Percentiles rank a stretch among this genome's conserved stretches.
These are phyloP conservation scores for Chiridota heheva DNA, from an alignment of 35 echinoderm and acorn worm genomes.

Conservation along the genomic window DNA sequence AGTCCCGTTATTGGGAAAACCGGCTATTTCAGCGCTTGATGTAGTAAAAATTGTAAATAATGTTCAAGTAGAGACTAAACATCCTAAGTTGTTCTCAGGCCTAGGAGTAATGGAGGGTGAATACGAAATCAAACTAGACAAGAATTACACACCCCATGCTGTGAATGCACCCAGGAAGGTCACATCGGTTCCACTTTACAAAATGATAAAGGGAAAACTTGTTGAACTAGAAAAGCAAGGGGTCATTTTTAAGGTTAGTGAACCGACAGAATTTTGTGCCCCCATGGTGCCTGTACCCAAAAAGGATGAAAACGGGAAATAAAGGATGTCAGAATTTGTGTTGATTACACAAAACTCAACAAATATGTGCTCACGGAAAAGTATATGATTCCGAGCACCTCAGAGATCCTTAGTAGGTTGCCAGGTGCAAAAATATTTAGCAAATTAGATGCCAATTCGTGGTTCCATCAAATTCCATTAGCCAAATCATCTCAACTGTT, in stretches of 20 bases:
- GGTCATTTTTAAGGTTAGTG: slow-evolving; percentile 21
- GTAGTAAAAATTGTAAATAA: slow-evolving; percentile 23
- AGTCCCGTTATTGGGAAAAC: not conserved
- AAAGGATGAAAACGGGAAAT: slow-evolving; percentile 2
- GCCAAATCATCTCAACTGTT: slow-evolving; percentile 26
- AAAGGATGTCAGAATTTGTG: slow-evolving; percentile 28
- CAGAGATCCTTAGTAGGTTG: slow-evolving; percentile 20
- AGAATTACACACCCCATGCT: slow-evolving; percentile 12
- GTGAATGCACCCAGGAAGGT: slow-evolving; percentile 19
- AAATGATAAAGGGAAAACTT: slow-evolving; percentile 26
- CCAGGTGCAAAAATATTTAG: slow-evolving; percentile 44
- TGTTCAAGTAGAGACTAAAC: slow-evolving; percentile 9
- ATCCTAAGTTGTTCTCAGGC: slow-evolving; percentile 19
- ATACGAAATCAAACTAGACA: slow-evolving; percentile 18
- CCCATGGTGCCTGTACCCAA: slow-evolving; percentile 31
- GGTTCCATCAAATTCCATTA: slow-evolving; percentile 63
- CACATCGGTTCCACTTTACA: slow-evolving; percentile 12
- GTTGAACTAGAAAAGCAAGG: not conserved
- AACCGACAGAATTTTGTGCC: slow-evolving; percentile 26
- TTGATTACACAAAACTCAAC: slow-evolving; percentile 51
- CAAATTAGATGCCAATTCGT: slow-evolving; percentile 54
- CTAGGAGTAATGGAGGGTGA: slow-evolving; percentile 17
- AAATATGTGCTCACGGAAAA: slow-evolving; percentile 27
- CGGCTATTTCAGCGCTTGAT: slow-evolving; percentile 29
- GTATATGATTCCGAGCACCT: slow-evolving; percentile 24